Base-by-base conservation (phyloP, 2,888 invertebrate genomes). In the Desoria tigrina region DNA sequence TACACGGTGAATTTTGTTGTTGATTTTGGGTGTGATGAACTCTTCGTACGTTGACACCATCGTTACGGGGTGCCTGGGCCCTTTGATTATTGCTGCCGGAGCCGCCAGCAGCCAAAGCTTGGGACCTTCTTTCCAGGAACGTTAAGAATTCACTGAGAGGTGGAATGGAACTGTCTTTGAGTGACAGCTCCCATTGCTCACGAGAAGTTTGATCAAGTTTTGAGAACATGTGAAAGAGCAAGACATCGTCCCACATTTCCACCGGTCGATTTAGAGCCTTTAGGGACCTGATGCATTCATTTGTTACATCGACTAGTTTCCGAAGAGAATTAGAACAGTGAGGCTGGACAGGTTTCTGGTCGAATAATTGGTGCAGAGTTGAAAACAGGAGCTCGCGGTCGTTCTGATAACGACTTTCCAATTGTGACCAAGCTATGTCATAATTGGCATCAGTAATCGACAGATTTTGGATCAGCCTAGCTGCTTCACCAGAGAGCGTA, bases 381-480 rank as follows among this genome's bases (percentile, higher is more conserved):
- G 65, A 1, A 32, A 63, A 63, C 1, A 69, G 23, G 24, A 66
- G 23, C n/a, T 67, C 67, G 11, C 68, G 54, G 7, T 65, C 50
- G 23, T 69, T 65, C 3, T 69, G 42, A 37, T 69, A 72, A 1
- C 72, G 27, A 4, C 61, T 50, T 18, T 27, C 14, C 0, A 72
- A 24, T 1, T 45, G 50, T 1, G 55, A 50, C 72, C 67, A 69
- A 0, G 72, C 72, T 1, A 55, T 51, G 21, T 58, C 58, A 42
- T 67, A 72, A 21, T 68, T 72, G 11, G 42, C 66, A 28, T 72
- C 66, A 4, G 58, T 54, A 16, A 69, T n/a, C 7, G 28, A 1
- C 2, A 64, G 11, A 1, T 49, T 26, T n/a, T 53, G 39, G 26
- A 72, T 51, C 1, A 55, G 55, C 14, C 54, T n/a, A 6, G 72